Percentiles rank a stretch among this genome's conserved stretches.
These are phyloP conservation scores for Cantharis flavilabris DNA, from an alignment of 2,888 invertebrate species.

Conservation along the genomic window DNA sequence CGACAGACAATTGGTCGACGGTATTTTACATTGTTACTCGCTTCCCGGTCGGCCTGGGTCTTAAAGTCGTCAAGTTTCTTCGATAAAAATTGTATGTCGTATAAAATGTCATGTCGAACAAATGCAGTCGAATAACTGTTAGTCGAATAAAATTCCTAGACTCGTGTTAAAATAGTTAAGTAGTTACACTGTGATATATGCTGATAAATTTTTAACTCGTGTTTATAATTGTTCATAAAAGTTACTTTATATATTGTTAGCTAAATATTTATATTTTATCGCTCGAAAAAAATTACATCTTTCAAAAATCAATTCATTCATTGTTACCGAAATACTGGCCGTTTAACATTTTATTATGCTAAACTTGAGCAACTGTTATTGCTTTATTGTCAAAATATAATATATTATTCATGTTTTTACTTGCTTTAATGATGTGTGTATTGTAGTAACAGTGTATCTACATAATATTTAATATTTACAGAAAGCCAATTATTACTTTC, in stretches of 20 bases:
- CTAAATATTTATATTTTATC: neutral
- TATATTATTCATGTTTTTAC: neutral
- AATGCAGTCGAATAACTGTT: too few species aligned
- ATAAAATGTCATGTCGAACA: too few species aligned
- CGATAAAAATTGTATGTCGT: too few species aligned
- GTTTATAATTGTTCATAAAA: neutral
- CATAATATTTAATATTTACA: neutral
- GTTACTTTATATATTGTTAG: neutral
- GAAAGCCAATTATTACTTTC: neutral
- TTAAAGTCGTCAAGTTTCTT: too few species aligned
- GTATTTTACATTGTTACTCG: too few species aligned
- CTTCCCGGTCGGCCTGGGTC: too few species aligned
- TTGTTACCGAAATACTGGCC: too few species aligned
- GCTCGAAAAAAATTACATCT: neutral
- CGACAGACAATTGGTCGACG: too few species aligned
- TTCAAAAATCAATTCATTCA: neutral
- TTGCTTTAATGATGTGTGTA: neutral
- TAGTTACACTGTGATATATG: conserved; percentile 42
- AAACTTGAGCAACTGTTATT: neutral
- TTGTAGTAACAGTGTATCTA: neutral
- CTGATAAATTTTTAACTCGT: neutral
- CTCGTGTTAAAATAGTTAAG: conserved; percentile 17
- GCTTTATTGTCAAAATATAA: neutral
- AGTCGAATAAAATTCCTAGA: too few species aligned
- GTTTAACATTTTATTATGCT: neutral